Evolutionary conservation across 1,140 invertebrate genomes (phyloP), one percentile per base, ranked within the genome.

Genomic region (Drosophila pruinosa): DNA sequence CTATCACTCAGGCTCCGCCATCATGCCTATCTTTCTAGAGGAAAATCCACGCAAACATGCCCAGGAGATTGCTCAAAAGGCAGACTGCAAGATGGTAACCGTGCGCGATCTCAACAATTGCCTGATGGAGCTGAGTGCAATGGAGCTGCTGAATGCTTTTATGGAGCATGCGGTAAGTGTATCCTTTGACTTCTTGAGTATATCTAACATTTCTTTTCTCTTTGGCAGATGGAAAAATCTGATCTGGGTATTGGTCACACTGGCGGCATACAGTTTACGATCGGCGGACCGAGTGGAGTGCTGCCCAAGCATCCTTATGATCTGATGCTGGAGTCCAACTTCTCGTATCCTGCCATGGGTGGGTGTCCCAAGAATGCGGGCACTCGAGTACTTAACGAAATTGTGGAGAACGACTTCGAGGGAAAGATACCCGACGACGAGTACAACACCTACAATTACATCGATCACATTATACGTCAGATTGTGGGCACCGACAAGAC

Each of bases 191-290:
- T 19, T 31, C 6, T 10, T 1, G 21, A 39, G 4, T 24, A 4
- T 0, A 28, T 28, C 26, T 17, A 26, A 26, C 26, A 12, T 6
- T 1, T 50, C 14, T 3, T 8, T 12, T 73, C 5, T 4, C 5
- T 86, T 8, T 63, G 8, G 1, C 8, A 91, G 89, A 45, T 91
- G 3, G 89, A 91, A 61, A 91, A 91, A 64, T 89, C 89, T 0
- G 82, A 89, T 39, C 72, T 90, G 10, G 89, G 89, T 19, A 89
- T 91, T 22, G 89, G 89, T 3, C 75, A 91, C 17, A 90, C 88
- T 1, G 90, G 90, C n/a, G 90, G 90, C 17, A 89, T 91, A 28
- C 90, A 91, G 71, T 91, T 91, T 36, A 91, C 90, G 0, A 91
- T 91, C 8, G 90, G 90, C 0, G 90, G 90, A 10, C 88, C 90